Base-by-base conservation (phyloP, 2,113 vertebrate species). In the Okapia johnstoni region DNA sequence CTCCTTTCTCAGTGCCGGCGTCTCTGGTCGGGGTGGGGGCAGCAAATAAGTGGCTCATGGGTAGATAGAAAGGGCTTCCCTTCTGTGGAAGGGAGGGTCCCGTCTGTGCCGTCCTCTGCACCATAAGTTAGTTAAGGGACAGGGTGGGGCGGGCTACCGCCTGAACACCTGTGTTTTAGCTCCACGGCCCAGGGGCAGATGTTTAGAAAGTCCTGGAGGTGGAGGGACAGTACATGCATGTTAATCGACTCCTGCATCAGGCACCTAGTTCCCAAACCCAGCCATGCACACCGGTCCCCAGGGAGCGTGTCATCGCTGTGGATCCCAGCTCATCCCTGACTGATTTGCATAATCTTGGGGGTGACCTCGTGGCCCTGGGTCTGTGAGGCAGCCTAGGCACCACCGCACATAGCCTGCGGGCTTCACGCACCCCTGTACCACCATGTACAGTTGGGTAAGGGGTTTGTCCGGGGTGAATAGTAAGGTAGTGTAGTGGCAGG, bases 51-150 rank as follows among this genome's bases (percentile, higher is more conserved):
- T 21, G 50, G 19, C 48, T n/a, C 2, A 0, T 77, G 50, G n/a
- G 12, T 46, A 46, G 63, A 11, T 7, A 30, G 93, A 84, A 91
- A 40, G 55, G 0, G 0, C 52, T 26, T 21, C 89, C 48, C 19
- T 85, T 54, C 58, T 12, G 3, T 3, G n/a, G 40, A 19, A 54
- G n/a, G 0, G 60, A 54, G 50, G 57, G 73, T 83, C 52, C 54
- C 1, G 0, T 19, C 61, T 80, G 52, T 26, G 25, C 58, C 21
- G 0, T 16, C 11, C 40, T 3, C 9, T 23, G 23, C 12, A 7
- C 36, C 52, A 6, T 13, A 15, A 48, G 60, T 36, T 36, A 85
- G 73, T 52, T 55, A 85, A 46, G 86, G 81, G 36, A 10, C 2
- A 6, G 25, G 61, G 46, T 3, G 5, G 50, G 40, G 5, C 16